phyloP scores from a whole-genome alignment of 1,140 invertebrate genomes.

The Brachionus manjavacas region DNA sequence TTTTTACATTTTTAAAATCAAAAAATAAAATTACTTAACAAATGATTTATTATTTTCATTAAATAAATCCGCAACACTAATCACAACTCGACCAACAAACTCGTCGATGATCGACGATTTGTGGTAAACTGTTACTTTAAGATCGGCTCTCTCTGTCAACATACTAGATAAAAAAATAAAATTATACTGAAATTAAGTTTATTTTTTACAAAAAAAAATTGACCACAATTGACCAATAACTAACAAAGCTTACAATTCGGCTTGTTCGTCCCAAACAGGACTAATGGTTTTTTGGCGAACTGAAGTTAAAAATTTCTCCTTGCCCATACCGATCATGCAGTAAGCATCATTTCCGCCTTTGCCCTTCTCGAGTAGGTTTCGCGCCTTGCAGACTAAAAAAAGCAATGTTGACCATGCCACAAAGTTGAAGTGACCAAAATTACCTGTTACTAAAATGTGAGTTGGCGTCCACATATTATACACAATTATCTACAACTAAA shows the following conservation, averaged over 20 bases:
- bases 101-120: conserved; percentile 41
- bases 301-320: conserved; percentile 42
- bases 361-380: conserved; percentile 30
- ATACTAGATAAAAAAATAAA: neutral
- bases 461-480: conserved; percentile 36
- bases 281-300: neutral
- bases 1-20: neutral
- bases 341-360: conserved; percentile 40
- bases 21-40: conserved; percentile 31
- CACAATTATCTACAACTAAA: conserved; percentile 5
- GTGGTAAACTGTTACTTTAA: conserved; percentile 40
- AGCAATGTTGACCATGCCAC: neutral
- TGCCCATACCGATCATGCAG: conserved; percentile 41
- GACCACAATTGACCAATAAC: neutral
- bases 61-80: conserved; percentile 8
- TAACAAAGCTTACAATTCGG: conserved; percentile 5
- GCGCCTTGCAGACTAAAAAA: neutral
- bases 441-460: conserved; percentile 41
- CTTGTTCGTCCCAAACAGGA: conserved; percentile 40
- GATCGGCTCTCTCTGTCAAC: neutral
- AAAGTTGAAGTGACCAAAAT: neutral
- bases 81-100: conserved; percentile 15
- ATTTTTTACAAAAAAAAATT: neutral
- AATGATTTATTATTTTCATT: conserved; percentile 42
- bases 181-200: neutral